Evolutionary conservation across 2,113 vertebrate genomes (phyloP).

Genomic region (Ursus arctos): DNA sequence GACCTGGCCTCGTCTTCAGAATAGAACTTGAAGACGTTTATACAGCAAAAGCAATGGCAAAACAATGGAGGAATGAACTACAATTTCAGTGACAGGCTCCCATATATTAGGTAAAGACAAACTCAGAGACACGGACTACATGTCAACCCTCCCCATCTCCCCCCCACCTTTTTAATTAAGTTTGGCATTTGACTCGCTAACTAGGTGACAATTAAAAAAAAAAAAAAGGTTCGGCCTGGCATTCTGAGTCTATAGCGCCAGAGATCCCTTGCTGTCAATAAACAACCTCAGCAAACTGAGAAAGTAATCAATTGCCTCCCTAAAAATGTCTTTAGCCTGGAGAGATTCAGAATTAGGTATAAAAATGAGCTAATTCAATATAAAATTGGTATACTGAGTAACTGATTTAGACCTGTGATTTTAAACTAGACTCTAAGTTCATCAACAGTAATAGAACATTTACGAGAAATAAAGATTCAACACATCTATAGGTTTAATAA

Average conservation of each 20-base stretch:
- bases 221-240: neutral
- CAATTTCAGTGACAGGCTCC: neutral
- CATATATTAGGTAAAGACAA: constrained; percentile 39
- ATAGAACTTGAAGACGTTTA: constrained; percentile 44
- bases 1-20: constrained; percentile 2
- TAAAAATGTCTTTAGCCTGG: constrained; percentile 36
- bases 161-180: neutral
- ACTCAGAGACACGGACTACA: constrained; percentile 6
- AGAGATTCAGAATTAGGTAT: constrained; percentile 54
- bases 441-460: constrained; percentile 55
- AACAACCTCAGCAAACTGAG: constrained; percentile 48
- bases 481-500: constrained; percentile 52
- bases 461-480: constrained; percentile 38
- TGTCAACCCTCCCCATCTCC: neutral
- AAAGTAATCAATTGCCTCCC: constrained; percentile 32
- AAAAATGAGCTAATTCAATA: constrained; percentile 45
- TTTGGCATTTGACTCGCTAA: constrained; percentile 43
- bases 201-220: neutral
- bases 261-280: constrained; percentile 43
- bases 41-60: constrained; percentile 39
- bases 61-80: constrained; percentile 18
- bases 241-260: neutral
- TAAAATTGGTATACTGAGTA: constrained; percentile 42
- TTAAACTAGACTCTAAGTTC: constrained; percentile 58
- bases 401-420: constrained; percentile 56